Evolutionary conservation across 2,113 vertebrate genomes (phyloP), one percentile per base, ranked within the genome.

Genomic region (Epinephelus lanceolatus): DNA sequence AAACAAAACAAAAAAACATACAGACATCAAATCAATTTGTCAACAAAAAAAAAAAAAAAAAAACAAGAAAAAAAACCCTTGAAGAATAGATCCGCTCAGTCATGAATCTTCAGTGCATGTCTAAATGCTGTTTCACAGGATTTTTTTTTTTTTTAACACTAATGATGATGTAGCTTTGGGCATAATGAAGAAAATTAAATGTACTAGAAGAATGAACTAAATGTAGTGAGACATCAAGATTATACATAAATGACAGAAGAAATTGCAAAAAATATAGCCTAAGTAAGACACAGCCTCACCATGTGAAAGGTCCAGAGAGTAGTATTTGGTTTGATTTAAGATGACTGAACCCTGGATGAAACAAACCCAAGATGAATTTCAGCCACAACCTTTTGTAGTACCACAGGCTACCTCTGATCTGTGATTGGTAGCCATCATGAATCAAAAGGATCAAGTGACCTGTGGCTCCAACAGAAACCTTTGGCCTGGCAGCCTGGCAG

Each of bases 371-470:
- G 57, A 86, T 83, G 81, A 83, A 78, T 78, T 82, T 68, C 76
- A 76, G 77, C 70, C 84, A 65, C 66, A 73, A 91, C 89, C 92
- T 93, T 92, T 90, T 75, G 75, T 72, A 89, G 89, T 92, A 91
- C 88, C 93, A 93, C 47, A 75, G 83, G 78, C 78, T 83, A 86
- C 83, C 86, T 94, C 91, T 92, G 90, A 93, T 94, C 89, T 89
- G 63, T 82, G 91, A 94, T 90, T 92, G 92, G 88, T 72, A 72
- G 75, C 81, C 60, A 23, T 93, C 91, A 93, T 94, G 90, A 94
- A 92, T 94, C 83, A 91, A 93, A 90, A 86, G 14, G 63, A 94
- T 93, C 87, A 87, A 92, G 93, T 89, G 93, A 88, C 90, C 91
- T 65, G 37, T 52, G 75, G 59, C 49, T 86, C 71, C 17, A 65